phyloP scores from a whole-genome alignment of 2,113 vertebrate genomes.

The Leptocoma aspasia region DNA sequence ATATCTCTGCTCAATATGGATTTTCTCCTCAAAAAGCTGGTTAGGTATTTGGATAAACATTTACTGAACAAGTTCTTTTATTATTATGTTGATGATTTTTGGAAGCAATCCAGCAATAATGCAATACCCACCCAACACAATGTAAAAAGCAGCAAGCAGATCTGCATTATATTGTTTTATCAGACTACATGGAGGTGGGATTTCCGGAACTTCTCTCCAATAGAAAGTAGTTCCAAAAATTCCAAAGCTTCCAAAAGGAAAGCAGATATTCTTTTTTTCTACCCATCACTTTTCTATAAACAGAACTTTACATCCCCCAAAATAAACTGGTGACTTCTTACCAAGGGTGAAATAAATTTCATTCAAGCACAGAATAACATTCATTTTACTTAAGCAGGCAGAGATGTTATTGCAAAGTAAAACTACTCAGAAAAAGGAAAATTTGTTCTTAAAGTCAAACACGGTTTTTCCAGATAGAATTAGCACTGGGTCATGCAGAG shows the following conservation, averaged over 20 bases:
- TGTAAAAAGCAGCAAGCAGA: constrained; percentile 8
- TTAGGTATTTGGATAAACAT: constrained; percentile 65
- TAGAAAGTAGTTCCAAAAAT: constrained; percentile 35
- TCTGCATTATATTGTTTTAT: constrained; percentile 19
- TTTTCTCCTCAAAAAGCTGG: constrained; percentile 54
- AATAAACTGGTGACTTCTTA: not conserved
- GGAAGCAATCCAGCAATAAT: constrained; percentile 48
- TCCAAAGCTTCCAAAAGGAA: not conserved
- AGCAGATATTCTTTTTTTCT: not conserved
- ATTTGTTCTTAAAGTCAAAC: not conserved
- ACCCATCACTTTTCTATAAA: not conserved
- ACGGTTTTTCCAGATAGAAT: not conserved
- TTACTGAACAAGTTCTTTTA: constrained; percentile 52
- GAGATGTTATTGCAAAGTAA: not conserved
- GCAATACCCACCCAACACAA: constrained; percentile 11
- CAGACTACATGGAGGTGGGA: constrained; percentile 20
- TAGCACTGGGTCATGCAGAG: not conserved
- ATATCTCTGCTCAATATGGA: constrained; percentile 40
- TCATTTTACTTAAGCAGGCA: not conserved
- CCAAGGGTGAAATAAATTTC: not conserved
- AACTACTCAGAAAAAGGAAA: not conserved
- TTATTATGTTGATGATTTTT: constrained; percentile 40
- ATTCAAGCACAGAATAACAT: not conserved
- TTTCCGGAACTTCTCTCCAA: constrained; percentile 22
- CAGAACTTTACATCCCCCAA: not conserved